Evolutionary conservation across 2,797 vertebrate genomes (phyloP).

Genomic region (Bradypodion ventrale): DNA sequence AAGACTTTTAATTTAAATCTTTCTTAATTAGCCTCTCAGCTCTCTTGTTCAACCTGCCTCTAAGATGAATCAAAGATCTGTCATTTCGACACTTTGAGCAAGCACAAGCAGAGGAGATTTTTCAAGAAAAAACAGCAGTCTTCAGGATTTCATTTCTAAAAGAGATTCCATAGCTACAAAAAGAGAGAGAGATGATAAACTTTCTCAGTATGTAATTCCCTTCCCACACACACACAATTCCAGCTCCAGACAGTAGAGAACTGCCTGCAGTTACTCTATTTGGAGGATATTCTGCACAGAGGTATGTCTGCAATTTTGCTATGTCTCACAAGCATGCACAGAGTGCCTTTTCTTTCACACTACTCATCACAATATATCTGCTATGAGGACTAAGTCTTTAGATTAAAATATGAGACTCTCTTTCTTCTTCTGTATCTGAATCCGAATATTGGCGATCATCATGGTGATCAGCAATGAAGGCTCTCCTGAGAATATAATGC

Average conservation of each 20-base stretch:
- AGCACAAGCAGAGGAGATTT: not conserved
- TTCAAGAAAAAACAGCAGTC: not conserved
- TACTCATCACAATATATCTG: not conserved
- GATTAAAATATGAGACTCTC: not conserved
- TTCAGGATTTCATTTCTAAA: constrained; percentile 2
- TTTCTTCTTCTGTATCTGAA: too few relatives aligned
- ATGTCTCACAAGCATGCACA: not conserved
- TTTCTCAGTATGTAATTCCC: not conserved
- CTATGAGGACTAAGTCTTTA: not conserved
- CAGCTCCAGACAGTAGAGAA: too few relatives aligned
- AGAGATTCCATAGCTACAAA: not conserved
- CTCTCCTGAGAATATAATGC: too few relatives aligned
- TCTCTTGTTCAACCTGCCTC: not conserved
- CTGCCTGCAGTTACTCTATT: not conserved
- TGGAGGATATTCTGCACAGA: not conserved
- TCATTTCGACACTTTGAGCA: not conserved
- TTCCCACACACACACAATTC: not conserved
- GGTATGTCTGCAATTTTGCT: not conserved
- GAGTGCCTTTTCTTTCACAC: not conserved
- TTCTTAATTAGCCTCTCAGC: constrained; percentile 21
- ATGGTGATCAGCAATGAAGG: too few relatives aligned
- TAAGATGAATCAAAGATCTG: constrained; percentile 1
- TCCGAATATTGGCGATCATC: too few relatives aligned
- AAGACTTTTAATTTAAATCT: not conserved
- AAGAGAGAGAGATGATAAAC: not conserved